Evolutionary conservation across 2,113 vertebrate genomes (phyloP).

Genomic region (Trachemys scripta): DNA sequence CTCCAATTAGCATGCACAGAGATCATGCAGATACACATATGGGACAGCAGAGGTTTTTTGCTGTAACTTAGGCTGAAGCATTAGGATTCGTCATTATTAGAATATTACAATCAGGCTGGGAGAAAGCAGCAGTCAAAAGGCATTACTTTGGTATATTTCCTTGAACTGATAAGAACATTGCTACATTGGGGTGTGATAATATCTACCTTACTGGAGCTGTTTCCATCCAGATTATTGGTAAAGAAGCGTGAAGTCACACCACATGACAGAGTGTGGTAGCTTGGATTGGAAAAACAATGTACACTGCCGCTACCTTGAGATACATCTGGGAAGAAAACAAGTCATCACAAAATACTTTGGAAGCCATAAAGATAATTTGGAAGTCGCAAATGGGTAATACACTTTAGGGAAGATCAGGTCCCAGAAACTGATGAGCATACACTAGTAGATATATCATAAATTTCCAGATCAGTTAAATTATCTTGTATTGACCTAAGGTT

Average conservation of each 20-base stretch:
- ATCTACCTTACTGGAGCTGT: slow-evolving; percentile 91
- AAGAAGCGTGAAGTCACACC: slow-evolving; percentile 88
- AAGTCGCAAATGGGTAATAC: neutral
- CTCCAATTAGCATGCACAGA: neutral
- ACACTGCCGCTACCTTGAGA: slow-evolving; percentile 86
- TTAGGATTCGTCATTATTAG: neutral
- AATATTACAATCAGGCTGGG: neutral
- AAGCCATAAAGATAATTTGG: slow-evolving; percentile 18
- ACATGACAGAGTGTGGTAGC: slow-evolving; percentile 93
- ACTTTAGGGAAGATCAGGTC: neutral
- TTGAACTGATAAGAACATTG: slow-evolving; percentile 63
- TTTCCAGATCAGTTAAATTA: neutral
- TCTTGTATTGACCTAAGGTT: neutral
- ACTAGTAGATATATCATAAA: neutral
- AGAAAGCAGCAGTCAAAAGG: slow-evolving; percentile 1
- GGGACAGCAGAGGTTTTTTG: neutral
- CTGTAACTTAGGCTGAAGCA: rapidly evolving
- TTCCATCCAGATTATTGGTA: slow-evolving; percentile 90
- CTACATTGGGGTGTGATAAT: slow-evolving; percentile 23
- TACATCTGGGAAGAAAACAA: slow-evolving; percentile 87
- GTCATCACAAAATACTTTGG: slow-evolving; percentile 75
- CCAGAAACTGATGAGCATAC: neutral
- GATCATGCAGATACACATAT: neutral
- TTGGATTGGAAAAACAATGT: slow-evolving; percentile 95
- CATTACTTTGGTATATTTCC: slow-evolving; percentile 58